These are phyloP conservation scores for Coptodon bakossiorum DNA, from an alignment of 2,113 vertebrate species.

Conservation along the genomic window DNA sequence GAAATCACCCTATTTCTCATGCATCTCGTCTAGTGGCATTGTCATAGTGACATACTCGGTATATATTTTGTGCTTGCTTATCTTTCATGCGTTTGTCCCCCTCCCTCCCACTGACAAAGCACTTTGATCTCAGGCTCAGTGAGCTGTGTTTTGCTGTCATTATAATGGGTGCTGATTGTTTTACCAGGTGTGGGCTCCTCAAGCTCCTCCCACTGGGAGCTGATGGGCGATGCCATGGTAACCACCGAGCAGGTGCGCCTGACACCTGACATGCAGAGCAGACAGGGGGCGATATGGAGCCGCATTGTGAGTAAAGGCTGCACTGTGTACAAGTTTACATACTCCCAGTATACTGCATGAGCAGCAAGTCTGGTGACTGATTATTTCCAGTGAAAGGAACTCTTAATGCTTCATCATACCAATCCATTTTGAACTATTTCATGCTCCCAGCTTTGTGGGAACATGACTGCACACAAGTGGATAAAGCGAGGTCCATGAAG, in stretches of 20 bases:
- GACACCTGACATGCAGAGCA: slow-evolving; percentile 90
- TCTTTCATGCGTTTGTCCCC: neutral
- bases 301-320: slow-evolving; percentile 79
- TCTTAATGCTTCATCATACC: neutral
- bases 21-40: neutral
- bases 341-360: neutral
- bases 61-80: neutral
- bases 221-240: slow-evolving; percentile 90
- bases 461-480: neutral
- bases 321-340: neutral
- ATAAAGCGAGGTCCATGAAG: neutral
- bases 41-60: neutral
- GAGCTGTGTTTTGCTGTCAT: neutral
- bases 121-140: neutral
- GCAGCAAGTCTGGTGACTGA: neutral
- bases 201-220: slow-evolving; percentile 87
- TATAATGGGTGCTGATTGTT: neutral
- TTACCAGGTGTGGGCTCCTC: slow-evolving; percentile 81
- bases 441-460: neutral
- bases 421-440: neutral
- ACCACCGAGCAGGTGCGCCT: slow-evolving; percentile 90
- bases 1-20: neutral
- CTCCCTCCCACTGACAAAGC: neutral
- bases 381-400: neutral
- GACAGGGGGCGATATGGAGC: slow-evolving; percentile 93